Percentiles rank a stretch among this genome's conserved stretches.
phyloP scores from a whole-genome alignment of 2,888 invertebrate genomes.

The Erannis defoliaria region DNA sequence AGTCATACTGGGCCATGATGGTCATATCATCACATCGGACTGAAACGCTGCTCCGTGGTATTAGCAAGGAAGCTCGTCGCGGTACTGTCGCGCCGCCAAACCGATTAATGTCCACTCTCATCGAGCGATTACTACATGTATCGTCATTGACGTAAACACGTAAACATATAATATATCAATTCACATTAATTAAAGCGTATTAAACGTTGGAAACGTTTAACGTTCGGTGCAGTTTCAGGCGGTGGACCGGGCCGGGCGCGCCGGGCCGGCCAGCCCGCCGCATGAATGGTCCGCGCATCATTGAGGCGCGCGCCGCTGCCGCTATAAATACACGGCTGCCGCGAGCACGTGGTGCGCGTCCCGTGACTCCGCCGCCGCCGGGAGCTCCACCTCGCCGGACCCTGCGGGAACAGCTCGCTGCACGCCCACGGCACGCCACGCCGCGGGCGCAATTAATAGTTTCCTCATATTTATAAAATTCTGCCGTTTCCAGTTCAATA shows the following conservation, averaged over 20 bases:
- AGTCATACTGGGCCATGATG: too few relatives aligned
- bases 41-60: too few relatives aligned
- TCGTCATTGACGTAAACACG: conserved; percentile 37
- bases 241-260: background rate
- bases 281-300: conserved; percentile 36
- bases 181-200: conserved; percentile 38
- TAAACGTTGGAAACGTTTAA: conserved; percentile 31
- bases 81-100: background rate
- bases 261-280: conserved; percentile 9
- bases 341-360: conserved; percentile 23
- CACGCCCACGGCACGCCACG: background rate
- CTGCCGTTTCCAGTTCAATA: background rate
- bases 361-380: conserved; percentile 22
- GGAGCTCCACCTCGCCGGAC: background rate
- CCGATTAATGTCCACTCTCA: conserved; percentile 21
- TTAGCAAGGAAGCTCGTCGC: background rate
- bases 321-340: conserved; percentile 35
- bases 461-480: background rate
- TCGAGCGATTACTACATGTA: conserved; percentile 24
- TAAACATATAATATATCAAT: conserved; percentile 35
- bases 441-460: background rate
- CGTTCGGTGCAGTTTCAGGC: conserved; percentile 5
- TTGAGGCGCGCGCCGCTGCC: conserved; percentile 24
- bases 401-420: conserved; percentile 2
- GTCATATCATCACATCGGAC: too few relatives aligned